A percentile compares a stretch with the other conserved stretches of the same genome.
Conservation (phyloP, 2,888 invertebrate genomes). For the Nudaria mundana region DNA sequence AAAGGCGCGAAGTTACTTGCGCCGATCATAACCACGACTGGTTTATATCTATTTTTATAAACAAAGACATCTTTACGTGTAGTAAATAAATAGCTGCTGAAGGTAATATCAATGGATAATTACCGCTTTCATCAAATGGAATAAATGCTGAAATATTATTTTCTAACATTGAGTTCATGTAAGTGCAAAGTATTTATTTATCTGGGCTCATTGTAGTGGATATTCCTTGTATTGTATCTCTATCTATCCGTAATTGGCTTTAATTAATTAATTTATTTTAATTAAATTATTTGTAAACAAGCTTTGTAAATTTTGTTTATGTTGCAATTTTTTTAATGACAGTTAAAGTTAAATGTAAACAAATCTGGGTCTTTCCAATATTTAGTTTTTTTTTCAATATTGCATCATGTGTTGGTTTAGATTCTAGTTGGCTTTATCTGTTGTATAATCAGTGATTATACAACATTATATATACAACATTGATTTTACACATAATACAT, state of each 20-base stretch:
- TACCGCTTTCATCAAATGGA: slow-evolving; percentile 39
- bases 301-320: not conserved
- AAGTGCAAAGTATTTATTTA: slow-evolving; percentile 43
- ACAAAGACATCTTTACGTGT: too few relatives aligned
- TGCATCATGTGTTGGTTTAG: too few relatives aligned
- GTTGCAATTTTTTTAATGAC: too few relatives aligned
- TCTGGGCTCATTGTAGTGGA: not conserved
- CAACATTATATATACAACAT: too few relatives aligned
- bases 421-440: too few relatives aligned
- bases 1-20: slow-evolving; percentile 72
- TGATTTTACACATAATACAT: too few relatives aligned
- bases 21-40: slow-evolving; percentile 43
- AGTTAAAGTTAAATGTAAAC: too few relatives aligned
- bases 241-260: too few relatives aligned
- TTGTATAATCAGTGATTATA: too few relatives aligned
- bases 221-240: too few relatives aligned
- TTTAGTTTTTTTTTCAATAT: too few relatives aligned
- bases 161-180: slow-evolving; percentile 65
- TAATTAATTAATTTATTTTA: not conserved
- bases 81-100: slow-evolving; percentile 26
- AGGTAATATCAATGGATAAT: slow-evolving; percentile 32
- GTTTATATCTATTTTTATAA: slow-evolving; percentile 25
- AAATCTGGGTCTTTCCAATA: too few relatives aligned
- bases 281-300: not conserved
- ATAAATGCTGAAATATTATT: slow-evolving; percentile 38